Conservation (phyloP, 1,140 invertebrate genomes). For the Rhyzopertha dominica region DNA sequence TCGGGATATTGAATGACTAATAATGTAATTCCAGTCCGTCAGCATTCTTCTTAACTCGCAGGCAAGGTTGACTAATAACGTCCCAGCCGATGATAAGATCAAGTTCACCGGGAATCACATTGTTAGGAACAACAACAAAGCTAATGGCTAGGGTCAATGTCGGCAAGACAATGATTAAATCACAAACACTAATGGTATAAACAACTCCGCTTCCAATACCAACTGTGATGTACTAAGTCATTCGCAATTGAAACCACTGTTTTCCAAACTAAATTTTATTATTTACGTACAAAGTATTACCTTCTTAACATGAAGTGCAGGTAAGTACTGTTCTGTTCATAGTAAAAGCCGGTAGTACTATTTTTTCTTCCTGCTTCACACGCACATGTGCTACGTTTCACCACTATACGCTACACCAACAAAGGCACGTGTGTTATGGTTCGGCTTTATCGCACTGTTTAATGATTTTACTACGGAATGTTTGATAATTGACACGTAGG, state of each 20-base stretch:
- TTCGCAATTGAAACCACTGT: too few relatives aligned
- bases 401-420: neutral
- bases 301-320: too few relatives aligned
- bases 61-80: neutral
- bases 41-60: slow-evolving; percentile 1
- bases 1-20: neutral
- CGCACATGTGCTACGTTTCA: too few relatives aligned
- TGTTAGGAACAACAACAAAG: slow-evolving; percentile 1
- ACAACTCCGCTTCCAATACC: too few relatives aligned
- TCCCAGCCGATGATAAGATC: slow-evolving; percentile 5
- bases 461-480: slow-evolving; percentile 3
- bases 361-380: too few relatives aligned
- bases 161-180: slow-evolving; percentile 5
- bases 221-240: too few relatives aligned
- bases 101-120: neutral
- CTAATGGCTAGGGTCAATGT: neutral
- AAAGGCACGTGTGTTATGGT: neutral
- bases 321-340: too few relatives aligned
- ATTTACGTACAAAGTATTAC: too few relatives aligned
- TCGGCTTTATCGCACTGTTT: slow-evolving; percentile 1
- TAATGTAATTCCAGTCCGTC: slow-evolving; percentile 6
- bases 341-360: too few relatives aligned
- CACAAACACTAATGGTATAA: slow-evolving; percentile 1
- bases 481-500: slow-evolving; percentile 1
- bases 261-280: too few relatives aligned